Evolutionary conservation across 2,797 vertebrate genomes (phyloP).

Genomic region (Thaleichthys pacificus): DNA sequence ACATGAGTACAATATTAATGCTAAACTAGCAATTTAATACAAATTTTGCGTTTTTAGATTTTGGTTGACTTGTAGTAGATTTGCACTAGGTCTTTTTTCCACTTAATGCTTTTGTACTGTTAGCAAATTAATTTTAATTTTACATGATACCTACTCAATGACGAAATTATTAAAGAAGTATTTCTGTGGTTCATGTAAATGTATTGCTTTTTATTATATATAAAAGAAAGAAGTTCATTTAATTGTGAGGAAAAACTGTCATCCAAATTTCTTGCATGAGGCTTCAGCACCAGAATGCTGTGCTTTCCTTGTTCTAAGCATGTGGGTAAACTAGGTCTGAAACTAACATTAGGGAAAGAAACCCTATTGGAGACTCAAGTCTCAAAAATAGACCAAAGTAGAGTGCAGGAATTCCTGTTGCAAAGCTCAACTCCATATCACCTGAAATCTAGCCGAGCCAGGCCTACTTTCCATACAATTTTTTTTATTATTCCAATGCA

Average conservation of each 20-base stretch:
- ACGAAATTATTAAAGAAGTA: not conserved
- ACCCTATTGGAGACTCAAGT: constrained; percentile 3
- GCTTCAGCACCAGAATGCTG: not conserved
- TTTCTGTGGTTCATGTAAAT: not conserved
- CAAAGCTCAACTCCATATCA: constrained; percentile 29
- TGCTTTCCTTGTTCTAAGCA: not conserved
- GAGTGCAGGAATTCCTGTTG: constrained; percentile 20
- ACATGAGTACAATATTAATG: constrained; percentile 1
- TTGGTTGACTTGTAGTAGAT: too few species aligned
- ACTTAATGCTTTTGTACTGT: not conserved
- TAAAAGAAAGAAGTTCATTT: not conserved
- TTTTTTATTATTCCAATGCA: constrained; percentile 42
- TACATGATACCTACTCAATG: not conserved
- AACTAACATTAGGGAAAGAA: not conserved
- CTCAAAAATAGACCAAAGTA: constrained; percentile 11
- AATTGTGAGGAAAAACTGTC: not conserved
- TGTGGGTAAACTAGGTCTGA: not conserved
- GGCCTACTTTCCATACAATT: constrained; percentile 16
- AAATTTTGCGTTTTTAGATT: not conserved
- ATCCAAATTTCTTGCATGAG: not conserved
- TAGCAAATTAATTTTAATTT: not conserved
- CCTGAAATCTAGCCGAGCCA: constrained; percentile 37
- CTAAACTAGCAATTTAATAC: constrained; percentile 3
- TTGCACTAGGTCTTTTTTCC: not conserved
- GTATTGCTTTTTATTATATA: not conserved